Evolutionary conservation across 1,140 invertebrate genomes (phyloP).

Genomic region (Brachionus calyciflorus): DNA sequence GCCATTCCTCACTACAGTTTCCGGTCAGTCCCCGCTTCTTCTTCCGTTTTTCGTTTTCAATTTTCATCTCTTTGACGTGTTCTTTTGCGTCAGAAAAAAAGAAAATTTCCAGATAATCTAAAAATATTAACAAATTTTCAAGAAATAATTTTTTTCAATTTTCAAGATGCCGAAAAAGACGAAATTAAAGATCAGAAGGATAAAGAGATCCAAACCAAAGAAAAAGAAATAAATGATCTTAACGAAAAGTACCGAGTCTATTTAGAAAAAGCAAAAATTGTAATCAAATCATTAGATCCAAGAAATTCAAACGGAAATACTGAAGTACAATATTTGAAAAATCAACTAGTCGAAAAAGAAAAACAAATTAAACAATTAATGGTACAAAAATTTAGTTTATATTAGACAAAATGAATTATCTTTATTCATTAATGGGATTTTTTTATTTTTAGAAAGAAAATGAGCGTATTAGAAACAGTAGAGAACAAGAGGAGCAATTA

Average conservation of each 20-base stretch:
- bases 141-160: not conserved
- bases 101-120: too few relatives aligned
- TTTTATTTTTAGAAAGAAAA: conserved; percentile 15
- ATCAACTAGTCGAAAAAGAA: conserved; percentile 32
- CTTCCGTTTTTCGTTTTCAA: too few relatives aligned
- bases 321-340: conserved; percentile 40
- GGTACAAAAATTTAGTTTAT: not conserved
- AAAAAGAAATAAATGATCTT: conserved; percentile 40
- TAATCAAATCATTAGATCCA: conserved; percentile 25
- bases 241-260: conserved; percentile 19
- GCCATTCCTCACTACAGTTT: too few relatives aligned
- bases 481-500: conserved; percentile 34
- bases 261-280: conserved; percentile 46
- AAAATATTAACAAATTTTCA: not conserved
- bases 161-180: conserved; percentile 7
- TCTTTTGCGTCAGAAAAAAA: too few relatives aligned
- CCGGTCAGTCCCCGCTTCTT: too few relatives aligned
- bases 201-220: conserved; percentile 19
- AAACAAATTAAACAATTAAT: conserved; percentile 39
- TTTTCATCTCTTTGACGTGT: too few relatives aligned
- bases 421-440: not conserved
- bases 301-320: conserved; percentile 12
- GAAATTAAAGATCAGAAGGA: not conserved
- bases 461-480: conserved; percentile 25
- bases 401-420: too few relatives aligned